Evolutionary conservation across 2,888 invertebrate genomes (phyloP), one percentile per base, ranked within the genome.

Genomic region (Hirtodrosophila duncani): DNA sequence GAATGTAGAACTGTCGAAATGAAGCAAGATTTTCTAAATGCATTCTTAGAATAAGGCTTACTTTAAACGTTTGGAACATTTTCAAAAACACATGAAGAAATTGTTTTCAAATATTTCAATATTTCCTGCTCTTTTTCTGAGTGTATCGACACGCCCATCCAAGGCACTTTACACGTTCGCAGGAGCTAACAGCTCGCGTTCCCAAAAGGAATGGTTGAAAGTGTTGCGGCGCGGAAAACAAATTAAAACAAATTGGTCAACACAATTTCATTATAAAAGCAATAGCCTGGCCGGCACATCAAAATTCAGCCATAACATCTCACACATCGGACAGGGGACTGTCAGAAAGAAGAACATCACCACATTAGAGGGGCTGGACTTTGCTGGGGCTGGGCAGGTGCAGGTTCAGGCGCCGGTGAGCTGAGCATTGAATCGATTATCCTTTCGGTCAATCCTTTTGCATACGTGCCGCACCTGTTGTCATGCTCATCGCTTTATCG

Each of bases 401-500:
- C 48, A 61, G 80, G 77, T 71, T 80, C 48, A 61, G 74, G 75
- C 75, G 72, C 67, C 75, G 45, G 27, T 17, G 43, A 30, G 39
- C 18, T 24, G 42, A 53, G 64, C 52, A 43, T 63, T 51, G 51
- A 64, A 74, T 72, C 80, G 79, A 72, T 72, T 72, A 72, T 63
- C 75, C 70, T 64, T 61, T 53, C 11, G 33, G 39, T 9, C 66
- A 80, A 75, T 80, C 75, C 80, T 80, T 79, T 80, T 51, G 71
- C 79, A 61, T 67, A 70, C 75, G 75, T 75, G 75, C 69, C 58
- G 74, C 75, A 75, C 75, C 75, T 75, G 75, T 80, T 75, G 74
- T 75, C 72, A 79, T 62, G 69, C 26, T 37, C 37, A 29, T 27
- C 10, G 67, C 36, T 49, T 67, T 69, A 72, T 65, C 66, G 75